Percentiles rank a stretch among this genome's conserved stretches.
phyloP scores from a whole-genome alignment of 2,888 invertebrate genomes.

The Melinaea menophilus region DNA sequence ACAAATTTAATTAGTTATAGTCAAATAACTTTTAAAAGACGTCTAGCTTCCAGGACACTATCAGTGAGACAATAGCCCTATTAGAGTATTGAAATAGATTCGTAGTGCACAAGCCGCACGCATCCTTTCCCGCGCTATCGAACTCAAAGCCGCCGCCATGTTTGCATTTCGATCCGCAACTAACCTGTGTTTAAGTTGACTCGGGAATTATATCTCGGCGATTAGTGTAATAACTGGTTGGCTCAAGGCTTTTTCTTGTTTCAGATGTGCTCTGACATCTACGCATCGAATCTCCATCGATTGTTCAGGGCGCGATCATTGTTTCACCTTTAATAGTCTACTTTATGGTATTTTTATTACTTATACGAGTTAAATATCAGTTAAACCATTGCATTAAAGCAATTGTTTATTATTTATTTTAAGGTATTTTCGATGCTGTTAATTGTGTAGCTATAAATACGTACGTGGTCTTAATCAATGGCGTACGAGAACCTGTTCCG shows the following conservation, averaged over 20 bases:
- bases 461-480: constrained; percentile 12
- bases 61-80: constrained; percentile 16
- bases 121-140: constrained; percentile 59
- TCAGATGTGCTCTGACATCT: constrained; percentile 60
- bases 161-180: constrained; percentile 77
- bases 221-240: constrained; percentile 79
- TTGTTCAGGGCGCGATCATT: constrained; percentile 60
- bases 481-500: constrained; percentile 15
- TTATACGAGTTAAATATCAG: background rate
- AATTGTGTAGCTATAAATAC: background rate
- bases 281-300: constrained; percentile 56
- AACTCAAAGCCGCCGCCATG: constrained; percentile 75
- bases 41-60: background rate
- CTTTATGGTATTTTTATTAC: constrained; percentile 10
- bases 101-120: constrained; percentile 41
- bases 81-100: constrained; percentile 22
- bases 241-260: constrained; percentile 68
- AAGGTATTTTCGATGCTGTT: too few species aligned
- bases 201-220: constrained; percentile 77
- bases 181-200: constrained; percentile 79
- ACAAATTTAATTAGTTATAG: too few species aligned
- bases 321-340: constrained; percentile 43
- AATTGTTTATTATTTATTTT: too few species aligned
- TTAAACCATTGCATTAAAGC: too few species aligned
- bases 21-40: too few species aligned